Conservation (phyloP, 2,797 vertebrate species). For the Oophaga sylvatica region DNA sequence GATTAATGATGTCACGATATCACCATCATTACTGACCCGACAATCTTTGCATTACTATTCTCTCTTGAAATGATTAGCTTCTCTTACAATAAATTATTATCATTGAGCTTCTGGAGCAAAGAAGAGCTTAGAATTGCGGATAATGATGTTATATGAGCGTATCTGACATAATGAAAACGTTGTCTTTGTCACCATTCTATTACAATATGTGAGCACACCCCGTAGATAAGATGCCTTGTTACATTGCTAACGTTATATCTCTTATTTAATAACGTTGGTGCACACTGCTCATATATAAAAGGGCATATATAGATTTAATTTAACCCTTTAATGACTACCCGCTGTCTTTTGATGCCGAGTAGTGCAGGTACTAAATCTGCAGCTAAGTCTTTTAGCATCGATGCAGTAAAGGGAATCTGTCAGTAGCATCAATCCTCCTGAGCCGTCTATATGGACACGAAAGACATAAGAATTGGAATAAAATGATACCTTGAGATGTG, state of each 20-base stretch:
- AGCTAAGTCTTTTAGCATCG: too few species aligned
- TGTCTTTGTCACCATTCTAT: constrained; percentile 5
- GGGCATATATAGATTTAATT: too few species aligned
- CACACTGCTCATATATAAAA: neutral
- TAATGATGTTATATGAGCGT: constrained; percentile 36
- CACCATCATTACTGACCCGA: constrained; percentile 26
- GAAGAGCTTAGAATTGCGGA: constrained; percentile 24
- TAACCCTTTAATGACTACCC: neutral
- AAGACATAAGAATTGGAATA: too few species aligned
- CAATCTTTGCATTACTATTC: constrained; percentile 50
- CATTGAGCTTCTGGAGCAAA: constrained; percentile 28
- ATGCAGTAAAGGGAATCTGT: too few species aligned
- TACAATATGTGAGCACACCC: neutral
- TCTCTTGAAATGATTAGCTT: constrained; percentile 42
- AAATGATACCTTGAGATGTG: too few species aligned
- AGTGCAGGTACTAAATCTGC: too few species aligned
- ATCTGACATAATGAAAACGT: constrained; percentile 40
- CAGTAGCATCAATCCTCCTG: too few species aligned
- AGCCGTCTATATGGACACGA: too few species aligned
- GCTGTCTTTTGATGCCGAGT: too few species aligned
- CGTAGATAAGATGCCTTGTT: neutral
- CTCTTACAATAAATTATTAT: constrained; percentile 52
- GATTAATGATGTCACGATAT: constrained; percentile 58
- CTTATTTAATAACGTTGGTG: neutral
- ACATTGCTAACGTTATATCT: neutral